phyloP scores from a whole-genome alignment of 1,140 invertebrate genomes.

The Drosophila funebris region DNA sequence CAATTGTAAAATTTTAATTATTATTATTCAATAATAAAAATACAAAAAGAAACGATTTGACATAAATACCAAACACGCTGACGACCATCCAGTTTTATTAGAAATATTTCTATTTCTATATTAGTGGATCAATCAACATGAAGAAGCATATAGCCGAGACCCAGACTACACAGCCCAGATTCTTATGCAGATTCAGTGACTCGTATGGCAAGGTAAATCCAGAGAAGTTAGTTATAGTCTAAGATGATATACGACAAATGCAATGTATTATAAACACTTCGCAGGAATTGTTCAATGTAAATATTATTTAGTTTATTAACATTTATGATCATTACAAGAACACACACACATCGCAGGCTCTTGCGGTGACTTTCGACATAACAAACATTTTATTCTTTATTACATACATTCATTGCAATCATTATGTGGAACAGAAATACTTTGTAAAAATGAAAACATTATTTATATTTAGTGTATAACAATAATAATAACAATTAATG shows the following conservation, averaged over 20 bases:
- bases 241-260: slow-evolving; percentile 3
- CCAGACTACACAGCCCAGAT: no score
- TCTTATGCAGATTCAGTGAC: background rate
- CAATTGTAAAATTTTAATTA: slow-evolving; percentile 83
- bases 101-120: background rate
- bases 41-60: slow-evolving; percentile 72
- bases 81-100: slow-evolving; percentile 16
- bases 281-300: slow-evolving; percentile 21
- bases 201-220: slow-evolving; percentile 34
- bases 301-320: slow-evolving; percentile 27
- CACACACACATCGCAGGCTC: background rate
- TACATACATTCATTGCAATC: slow-evolving; percentile 16
- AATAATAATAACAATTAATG: slow-evolving; percentile 18
- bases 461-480: slow-evolving; percentile 23
- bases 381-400: background rate
- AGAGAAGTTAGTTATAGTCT: background rate
- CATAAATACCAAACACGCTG: slow-evolving; percentile 56
- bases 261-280: slow-evolving; percentile 31
- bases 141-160: background rate
- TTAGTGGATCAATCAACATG: background rate
- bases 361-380: background rate
- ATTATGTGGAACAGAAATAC: slow-evolving; percentile 27
- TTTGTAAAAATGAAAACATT: slow-evolving; percentile 46
- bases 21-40: slow-evolving; percentile 82
- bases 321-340: slow-evolving; percentile 18